These are phyloP conservation scores for Drosophila insularis DNA, from an alignment of 1,140 invertebrate species.

Conservation along the genomic window DNA sequence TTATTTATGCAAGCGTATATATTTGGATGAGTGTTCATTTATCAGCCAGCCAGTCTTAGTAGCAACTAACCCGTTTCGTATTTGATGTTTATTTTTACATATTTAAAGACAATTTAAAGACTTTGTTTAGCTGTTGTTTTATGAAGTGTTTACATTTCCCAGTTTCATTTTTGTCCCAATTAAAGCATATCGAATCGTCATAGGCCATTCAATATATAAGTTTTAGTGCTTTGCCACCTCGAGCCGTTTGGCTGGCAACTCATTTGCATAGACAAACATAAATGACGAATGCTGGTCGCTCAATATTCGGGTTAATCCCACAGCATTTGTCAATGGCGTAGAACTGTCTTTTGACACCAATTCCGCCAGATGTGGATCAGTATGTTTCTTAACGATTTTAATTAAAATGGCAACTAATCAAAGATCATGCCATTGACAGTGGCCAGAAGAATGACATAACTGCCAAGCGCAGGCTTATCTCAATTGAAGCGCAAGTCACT, in stretches of 20 bases:
- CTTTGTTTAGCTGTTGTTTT: constrained; percentile 46
- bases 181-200: background rate
- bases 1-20: constrained; percentile 55
- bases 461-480: constrained; percentile 61
- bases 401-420: constrained; percentile 65
- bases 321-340: constrained; percentile 46
- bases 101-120: constrained; percentile 63
- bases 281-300: background rate
- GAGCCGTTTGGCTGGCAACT: background rate
- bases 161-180: background rate
- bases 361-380: constrained; percentile 34
- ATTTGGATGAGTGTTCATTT: constrained; percentile 51
- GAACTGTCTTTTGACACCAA: constrained; percentile 59
- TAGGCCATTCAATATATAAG: background rate
- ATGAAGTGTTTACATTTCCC: constrained; percentile 21
- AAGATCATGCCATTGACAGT: constrained; percentile 45
- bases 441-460: constrained; percentile 68
- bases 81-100: constrained; percentile 32
- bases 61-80: constrained; percentile 41
- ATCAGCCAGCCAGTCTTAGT: constrained; percentile 31
- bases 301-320: constrained; percentile 59
- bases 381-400: constrained; percentile 41
- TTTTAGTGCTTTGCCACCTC: background rate
- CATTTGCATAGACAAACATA: constrained; percentile 1
- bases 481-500: constrained; percentile 69